phyloP scores from a whole-genome alignment of 2,113 vertebrate species.

The Monarcha castaneiventris region DNA sequence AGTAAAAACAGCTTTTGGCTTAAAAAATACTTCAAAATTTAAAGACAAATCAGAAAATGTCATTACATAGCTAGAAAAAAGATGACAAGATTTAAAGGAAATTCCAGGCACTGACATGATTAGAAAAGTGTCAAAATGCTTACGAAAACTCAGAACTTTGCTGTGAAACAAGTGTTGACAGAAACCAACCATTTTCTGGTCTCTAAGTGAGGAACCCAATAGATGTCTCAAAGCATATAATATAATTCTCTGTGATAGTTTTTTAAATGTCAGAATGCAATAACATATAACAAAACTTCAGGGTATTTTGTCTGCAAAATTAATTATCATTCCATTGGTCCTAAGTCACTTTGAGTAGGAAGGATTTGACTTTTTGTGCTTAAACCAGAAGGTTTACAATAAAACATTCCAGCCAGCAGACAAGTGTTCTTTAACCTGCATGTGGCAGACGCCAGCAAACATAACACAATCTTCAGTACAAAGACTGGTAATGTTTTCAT shows the following conservation, averaged over 20 bases:
- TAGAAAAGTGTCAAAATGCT: slow-evolving; percentile 1
- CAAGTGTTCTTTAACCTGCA: slow-evolving; percentile 76
- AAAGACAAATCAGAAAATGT: neutral
- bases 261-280: slow-evolving; percentile 52
- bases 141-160: slow-evolving; percentile 27
- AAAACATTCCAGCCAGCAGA: slow-evolving; percentile 69
- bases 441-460: slow-evolving; percentile 71
- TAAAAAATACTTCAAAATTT: neutral
- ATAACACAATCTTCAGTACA: slow-evolving; percentile 62
- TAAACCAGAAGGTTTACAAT: slow-evolving; percentile 55
- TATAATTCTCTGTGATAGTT: slow-evolving; percentile 33
- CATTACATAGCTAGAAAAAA: neutral
- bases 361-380: slow-evolving; percentile 52
- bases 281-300: slow-evolving; percentile 63
- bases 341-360: slow-evolving; percentile 51
- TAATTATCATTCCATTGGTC: slow-evolving; percentile 65
- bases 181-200: slow-evolving; percentile 45
- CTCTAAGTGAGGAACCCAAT: slow-evolving; percentile 24
- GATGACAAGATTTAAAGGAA: slow-evolving; percentile 15
- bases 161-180: slow-evolving; percentile 46
- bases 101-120: neutral
- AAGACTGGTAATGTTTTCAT: slow-evolving; percentile 71
- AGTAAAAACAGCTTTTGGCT: neutral
- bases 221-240: slow-evolving; percentile 60
- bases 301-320: slow-evolving; percentile 68